These are phyloP conservation scores for Melanotaenia trifasciata DNA, from an alignment of 2,797 vertebrate genomes.

Conservation along the genomic window DNA sequence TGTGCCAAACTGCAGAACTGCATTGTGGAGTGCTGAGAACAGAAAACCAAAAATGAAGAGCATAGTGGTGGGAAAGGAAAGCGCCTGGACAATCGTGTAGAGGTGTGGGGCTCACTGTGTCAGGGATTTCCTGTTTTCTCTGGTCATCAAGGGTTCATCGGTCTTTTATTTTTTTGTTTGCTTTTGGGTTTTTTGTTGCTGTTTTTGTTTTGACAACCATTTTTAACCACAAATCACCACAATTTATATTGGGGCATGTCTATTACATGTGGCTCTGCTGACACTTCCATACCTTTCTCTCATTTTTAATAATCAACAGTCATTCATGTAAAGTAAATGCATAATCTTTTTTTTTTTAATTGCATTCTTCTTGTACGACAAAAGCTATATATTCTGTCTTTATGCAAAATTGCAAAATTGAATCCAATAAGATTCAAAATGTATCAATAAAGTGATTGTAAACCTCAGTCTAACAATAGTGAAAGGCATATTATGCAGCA, in stretches of 20 bases:
- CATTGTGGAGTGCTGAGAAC: slow-evolving; percentile 24
- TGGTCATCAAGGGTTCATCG: neutral
- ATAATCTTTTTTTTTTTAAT: neutral
- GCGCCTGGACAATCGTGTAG: slow-evolving; percentile 17
- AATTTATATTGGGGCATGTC: neutral
- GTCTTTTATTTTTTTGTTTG: neutral
- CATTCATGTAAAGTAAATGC: neutral
- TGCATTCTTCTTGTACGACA: neutral
- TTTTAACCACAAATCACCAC: neutral
- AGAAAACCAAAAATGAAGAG: slow-evolving; percentile 41
- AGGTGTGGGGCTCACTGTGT: slow-evolving; percentile 16
- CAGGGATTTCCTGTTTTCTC: neutral
- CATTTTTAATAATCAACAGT: neutral
- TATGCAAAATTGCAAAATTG: neutral
- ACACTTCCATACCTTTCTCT: neutral
- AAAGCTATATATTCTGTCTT: neutral
- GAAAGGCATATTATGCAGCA: too few species aligned
- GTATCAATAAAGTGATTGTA: too few species aligned
- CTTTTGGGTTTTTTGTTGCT: neutral
- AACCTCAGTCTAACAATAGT: too few species aligned
- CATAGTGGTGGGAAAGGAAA: slow-evolving; percentile 4
- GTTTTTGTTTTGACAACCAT: neutral
- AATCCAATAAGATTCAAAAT: too few species aligned
- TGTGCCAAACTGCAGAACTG: slow-evolving; percentile 44
- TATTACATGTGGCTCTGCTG: neutral